Base-by-base conservation (phyloP, 1,140 invertebrate genomes). In the Vollenhovia emeryi region DNA sequence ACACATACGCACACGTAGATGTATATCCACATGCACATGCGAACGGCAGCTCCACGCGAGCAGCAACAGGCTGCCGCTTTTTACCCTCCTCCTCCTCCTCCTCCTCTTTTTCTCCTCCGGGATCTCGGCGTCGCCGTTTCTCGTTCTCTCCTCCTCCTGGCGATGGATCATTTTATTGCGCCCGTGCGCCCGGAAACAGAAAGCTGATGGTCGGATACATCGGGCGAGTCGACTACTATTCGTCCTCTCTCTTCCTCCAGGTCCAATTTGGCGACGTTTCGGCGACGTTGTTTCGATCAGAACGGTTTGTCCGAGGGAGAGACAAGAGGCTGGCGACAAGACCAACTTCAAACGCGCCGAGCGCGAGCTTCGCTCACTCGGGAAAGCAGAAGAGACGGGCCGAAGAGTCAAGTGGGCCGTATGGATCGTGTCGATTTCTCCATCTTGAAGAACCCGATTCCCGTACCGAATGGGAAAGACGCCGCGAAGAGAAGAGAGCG, bases 61-160 rank as follows among this genome's bases (percentile, higher is more conserved):
- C 92, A 93, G 93, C 93, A 94, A 94, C 93, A 94, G 93, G 93
- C 93, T 93, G 91, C 88, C 87, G 86, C 86, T 91, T 85, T 79
- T 86, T 80, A 66, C 69, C 71, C 83, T 75, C 75, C 68, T 69
- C 71, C 79, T 74, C 68, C 73, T 74, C 55, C 55, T 59, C 9
- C 0, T 13, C 30, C 18, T 36, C 60, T 64, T 64, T n/a, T 64
- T 40, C 60, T 64, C 33, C 50, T 24, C 52, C 48, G 60, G 33
- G 45, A 60, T 85, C 86, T 73, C 80, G 60, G 27, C 73, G 45
- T 45, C 59, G 78, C 48, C 43, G 75, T 79, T 82, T 73, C 76
- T 79, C 60, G 57, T 62, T 40, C 57, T 76, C 50, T 71, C 83
- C 83, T 88, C 84, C 85, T 84, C 84, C 75, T 86, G 83, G 78